phyloP scores from a whole-genome alignment of 2,888 invertebrate genomes.

The Drosophila trichaetosa region DNA sequence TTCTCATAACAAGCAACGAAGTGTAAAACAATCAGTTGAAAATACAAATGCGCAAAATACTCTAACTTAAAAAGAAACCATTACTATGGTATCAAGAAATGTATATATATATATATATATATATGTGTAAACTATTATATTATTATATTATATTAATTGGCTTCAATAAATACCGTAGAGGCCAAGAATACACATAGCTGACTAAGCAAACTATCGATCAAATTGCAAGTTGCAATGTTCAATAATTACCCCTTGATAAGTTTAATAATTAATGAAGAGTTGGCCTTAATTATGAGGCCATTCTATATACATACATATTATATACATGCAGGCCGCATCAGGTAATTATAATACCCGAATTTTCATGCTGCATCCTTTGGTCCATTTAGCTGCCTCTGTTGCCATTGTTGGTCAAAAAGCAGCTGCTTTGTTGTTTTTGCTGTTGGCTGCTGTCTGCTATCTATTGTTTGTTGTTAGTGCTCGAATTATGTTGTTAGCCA shows the following conservation, averaged over 20 bases:
- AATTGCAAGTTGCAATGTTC: constrained; percentile 8
- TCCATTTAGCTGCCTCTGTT: constrained; percentile 31
- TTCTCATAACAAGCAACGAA: constrained; percentile 18
- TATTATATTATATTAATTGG: not conserved
- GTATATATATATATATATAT: too few species aligned
- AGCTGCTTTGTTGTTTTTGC: constrained; percentile 10
- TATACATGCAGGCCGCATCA: constrained; percentile 21
- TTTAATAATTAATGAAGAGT: constrained; percentile 10
- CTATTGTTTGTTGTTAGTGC: constrained; percentile 53
- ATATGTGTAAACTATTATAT: not conserved
- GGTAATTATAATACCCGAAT: constrained; percentile 55
- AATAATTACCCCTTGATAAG: constrained; percentile 10
- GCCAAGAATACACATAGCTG: not conserved
- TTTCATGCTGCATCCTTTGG: constrained; percentile 30
- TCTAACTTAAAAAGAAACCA: constrained; percentile 4
- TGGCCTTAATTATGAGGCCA: constrained; percentile 16
- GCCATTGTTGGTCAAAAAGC: constrained; percentile 55
- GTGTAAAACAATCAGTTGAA: constrained; percentile 10
- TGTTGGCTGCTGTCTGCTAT: constrained; percentile 18
- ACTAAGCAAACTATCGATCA: constrained; percentile 1
- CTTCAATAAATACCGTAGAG: not conserved
- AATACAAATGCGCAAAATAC: constrained; percentile 23
- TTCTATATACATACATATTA: not conserved
- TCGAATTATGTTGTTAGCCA: constrained; percentile 75
- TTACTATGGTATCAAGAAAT: not conserved